Conservation (phyloP, 2,797 vertebrate genomes). For the Lindbergichthys nudifrons region DNA sequence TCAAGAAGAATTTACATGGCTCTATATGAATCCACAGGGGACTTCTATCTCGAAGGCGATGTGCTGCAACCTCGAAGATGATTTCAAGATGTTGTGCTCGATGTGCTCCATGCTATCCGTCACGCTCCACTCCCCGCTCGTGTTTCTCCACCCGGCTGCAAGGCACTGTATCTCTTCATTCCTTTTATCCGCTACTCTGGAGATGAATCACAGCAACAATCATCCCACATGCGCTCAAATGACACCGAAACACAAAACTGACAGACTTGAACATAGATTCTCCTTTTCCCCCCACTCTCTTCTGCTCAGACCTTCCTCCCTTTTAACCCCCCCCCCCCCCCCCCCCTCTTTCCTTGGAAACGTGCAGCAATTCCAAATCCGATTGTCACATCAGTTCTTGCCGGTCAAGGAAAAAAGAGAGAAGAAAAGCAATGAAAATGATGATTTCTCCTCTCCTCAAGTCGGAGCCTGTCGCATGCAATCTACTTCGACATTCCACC, state of each 20-base stretch:
- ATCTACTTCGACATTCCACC: conserved; percentile 81
- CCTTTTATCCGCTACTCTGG: conserved; percentile 66
- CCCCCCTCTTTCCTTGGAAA: conserved; percentile 44
- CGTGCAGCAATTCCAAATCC: conserved; percentile 73
- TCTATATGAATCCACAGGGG: conserved; percentile 37
- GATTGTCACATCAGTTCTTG: conserved; percentile 78
- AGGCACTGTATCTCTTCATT: conserved; percentile 64
- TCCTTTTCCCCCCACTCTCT: conserved; percentile 22
- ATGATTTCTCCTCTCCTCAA: conserved; percentile 74
- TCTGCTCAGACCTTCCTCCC: conserved; percentile 1
- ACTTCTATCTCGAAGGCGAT: conserved; percentile 31
- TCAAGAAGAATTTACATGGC: conserved; percentile 59
- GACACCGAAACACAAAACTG: conserved; percentile 64
- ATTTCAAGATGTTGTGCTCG: conserved; percentile 56
- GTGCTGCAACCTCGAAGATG: conserved; percentile 42
- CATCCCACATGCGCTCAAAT: conserved; percentile 67
- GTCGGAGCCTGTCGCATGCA: conserved; percentile 79
- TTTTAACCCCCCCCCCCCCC: not conserved
- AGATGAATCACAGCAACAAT: conserved; percentile 72
- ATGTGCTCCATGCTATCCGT: conserved; percentile 63
- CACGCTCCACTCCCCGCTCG: conserved; percentile 62
- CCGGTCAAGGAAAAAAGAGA: conserved; percentile 58
- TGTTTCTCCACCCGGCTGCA: conserved; percentile 41
- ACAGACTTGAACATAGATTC: conserved; percentile 66
- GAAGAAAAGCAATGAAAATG: conserved; percentile 62